phyloP scores from a whole-genome alignment of 2,888 invertebrate genomes.

The Noctua pronuba region DNA sequence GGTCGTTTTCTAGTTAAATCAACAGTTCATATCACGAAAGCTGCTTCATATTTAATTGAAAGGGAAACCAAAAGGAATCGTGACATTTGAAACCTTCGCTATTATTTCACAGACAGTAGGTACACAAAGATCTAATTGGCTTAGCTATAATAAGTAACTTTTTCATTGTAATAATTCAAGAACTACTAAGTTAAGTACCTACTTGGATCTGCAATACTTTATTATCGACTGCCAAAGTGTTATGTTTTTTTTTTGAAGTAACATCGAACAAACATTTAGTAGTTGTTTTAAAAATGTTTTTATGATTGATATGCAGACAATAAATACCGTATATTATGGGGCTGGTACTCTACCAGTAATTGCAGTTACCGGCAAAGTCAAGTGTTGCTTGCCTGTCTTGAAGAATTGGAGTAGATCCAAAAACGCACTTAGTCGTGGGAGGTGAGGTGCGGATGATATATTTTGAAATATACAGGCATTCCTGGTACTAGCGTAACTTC shows the following conservation, averaged over 20 bases:
- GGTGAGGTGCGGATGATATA: background rate
- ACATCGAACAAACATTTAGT: background rate
- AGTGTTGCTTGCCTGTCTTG: background rate
- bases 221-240: no score
- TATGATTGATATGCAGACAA: background rate
- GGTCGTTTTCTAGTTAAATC: background rate
- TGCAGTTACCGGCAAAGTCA: background rate
- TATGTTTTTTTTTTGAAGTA: conserved; percentile 1
- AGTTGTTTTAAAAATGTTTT: conserved; percentile 1
- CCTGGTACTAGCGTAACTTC: background rate
- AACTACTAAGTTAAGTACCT: background rate
- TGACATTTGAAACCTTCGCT: conserved; percentile 17
- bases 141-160: conserved; percentile 1
- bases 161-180: background rate
- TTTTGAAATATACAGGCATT: background rate
- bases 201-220: background rate
- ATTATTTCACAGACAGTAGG: background rate
- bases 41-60: background rate
- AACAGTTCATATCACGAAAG: background rate
- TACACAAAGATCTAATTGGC: conserved; percentile 14
- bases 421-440: background rate
- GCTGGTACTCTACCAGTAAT: background rate
- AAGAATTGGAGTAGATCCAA: background rate
- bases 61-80: background rate
- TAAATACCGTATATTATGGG: background rate